Evolutionary conservation across 1,140 invertebrate species (phyloP).

Genomic region (Papilio polyxenes): DNA sequence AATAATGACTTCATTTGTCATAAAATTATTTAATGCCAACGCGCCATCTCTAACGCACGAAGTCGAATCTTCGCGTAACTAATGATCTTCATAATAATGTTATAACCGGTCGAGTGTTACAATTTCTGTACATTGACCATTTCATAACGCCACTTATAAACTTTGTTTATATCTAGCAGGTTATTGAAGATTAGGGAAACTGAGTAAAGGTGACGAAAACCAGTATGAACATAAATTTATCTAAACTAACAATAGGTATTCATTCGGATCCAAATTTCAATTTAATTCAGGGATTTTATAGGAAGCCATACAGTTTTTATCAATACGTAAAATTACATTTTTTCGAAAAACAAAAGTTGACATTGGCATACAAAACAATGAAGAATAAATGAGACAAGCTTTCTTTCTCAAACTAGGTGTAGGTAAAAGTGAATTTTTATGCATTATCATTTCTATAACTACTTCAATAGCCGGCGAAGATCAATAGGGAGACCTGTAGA

Average conservation of each 20-base stretch:
- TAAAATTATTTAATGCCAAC: conserved; percentile 40
- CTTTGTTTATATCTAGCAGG: neutral
- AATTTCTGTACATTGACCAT: conserved; percentile 30
- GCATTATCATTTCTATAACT: conserved; percentile 71
- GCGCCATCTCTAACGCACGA: conserved; percentile 17
- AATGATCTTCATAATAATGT: conserved; percentile 30
- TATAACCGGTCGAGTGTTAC: conserved; percentile 26
- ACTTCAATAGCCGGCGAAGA: conserved; percentile 63
- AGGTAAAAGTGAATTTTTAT: conserved; percentile 68
- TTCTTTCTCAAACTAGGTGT: conserved; percentile 63
- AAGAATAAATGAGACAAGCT: conserved; percentile 60
- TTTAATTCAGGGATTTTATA: neutral
- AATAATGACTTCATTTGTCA: conserved; percentile 55
- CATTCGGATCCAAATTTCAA: neutral
- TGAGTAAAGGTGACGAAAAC: neutral
- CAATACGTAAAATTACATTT: neutral
- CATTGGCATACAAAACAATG: conserved; percentile 59
- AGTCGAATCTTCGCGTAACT: conserved; percentile 36
- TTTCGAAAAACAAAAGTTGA: conserved; percentile 40
- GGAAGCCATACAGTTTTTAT: neutral
- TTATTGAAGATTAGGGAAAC: neutral
- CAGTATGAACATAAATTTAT: neutral
- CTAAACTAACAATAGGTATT: neutral
- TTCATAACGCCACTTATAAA: conserved; percentile 15
- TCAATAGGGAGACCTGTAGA: conserved; percentile 58